Percentiles rank a stretch among this genome's conserved stretches.
Conservation (phyloP, 53 echinoderm and acorn worm species). For the Patiria pectinifera region DNA sequence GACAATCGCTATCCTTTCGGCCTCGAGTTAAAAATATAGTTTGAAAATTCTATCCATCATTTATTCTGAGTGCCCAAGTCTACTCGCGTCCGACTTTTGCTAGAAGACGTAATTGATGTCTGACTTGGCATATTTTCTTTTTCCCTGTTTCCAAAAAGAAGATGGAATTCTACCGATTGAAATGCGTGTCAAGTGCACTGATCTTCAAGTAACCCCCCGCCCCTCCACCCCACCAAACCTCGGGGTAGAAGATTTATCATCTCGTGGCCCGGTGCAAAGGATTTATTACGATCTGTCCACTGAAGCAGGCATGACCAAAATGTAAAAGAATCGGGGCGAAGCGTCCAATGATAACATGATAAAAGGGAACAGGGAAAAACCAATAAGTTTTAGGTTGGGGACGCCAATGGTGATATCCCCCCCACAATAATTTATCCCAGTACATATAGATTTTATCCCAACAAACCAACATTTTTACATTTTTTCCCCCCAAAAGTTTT, state of each 20-base stretch:
- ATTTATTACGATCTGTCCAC: neutral
- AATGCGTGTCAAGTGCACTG: constrained; percentile 28
- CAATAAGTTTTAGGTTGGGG: neutral
- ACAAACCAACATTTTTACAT: too few species aligned
- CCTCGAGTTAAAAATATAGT: neutral
- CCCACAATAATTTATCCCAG: too few species aligned
- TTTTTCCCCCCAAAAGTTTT: too few species aligned
- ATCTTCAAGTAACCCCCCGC: neutral
- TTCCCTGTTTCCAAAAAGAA: neutral
- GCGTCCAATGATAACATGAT: neutral
- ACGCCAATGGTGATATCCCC: too few species aligned
- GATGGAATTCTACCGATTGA: constrained; percentile 20
- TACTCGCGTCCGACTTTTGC: neutral
- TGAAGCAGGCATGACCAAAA: constrained; percentile 4
- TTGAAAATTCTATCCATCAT: neutral
- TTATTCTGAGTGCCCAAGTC: neutral
- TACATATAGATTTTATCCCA: too few species aligned
- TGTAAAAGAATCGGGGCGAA: neutral
- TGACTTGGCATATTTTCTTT: neutral
- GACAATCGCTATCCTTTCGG: neutral
- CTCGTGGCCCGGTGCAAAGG: neutral
- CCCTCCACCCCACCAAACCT: neutral
- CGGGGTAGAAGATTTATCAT: constrained; percentile 5
- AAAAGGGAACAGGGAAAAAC: neutral
- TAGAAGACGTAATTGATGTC: neutral